phyloP scores from a whole-genome alignment of 2,888 invertebrate species.

The Ligdia adustata region DNA sequence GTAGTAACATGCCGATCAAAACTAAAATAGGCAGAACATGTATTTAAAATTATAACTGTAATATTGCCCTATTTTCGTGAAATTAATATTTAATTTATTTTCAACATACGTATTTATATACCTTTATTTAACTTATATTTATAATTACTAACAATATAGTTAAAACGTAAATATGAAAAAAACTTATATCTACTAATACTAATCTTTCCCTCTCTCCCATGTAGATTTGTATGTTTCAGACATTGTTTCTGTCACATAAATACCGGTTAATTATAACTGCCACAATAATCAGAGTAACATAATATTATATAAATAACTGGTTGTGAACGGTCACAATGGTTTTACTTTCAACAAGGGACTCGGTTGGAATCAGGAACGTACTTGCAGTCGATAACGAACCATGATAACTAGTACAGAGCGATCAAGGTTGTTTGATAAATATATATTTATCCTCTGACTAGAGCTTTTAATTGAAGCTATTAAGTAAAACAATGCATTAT shows the following conservation, averaged over 20 bases:
- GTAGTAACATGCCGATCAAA: too few relatives aligned
- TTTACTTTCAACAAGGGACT: slow-evolving; percentile 39
- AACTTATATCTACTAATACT: too few relatives aligned
- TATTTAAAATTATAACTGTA: too few relatives aligned
- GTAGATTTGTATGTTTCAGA: neutral
- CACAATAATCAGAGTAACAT: too few relatives aligned
- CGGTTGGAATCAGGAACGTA: slow-evolving; percentile 31
- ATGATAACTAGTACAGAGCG: slow-evolving; percentile 31
- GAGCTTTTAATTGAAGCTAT: slow-evolving; percentile 14
- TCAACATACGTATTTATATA: too few relatives aligned
- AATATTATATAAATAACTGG: slow-evolving; percentile 5
- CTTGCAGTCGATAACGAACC: slow-evolving; percentile 34
- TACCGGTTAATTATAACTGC: neutral
- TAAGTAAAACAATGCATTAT: slow-evolving; percentile 2
- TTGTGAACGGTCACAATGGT: slow-evolving; percentile 31
- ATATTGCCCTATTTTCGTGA: too few relatives aligned
- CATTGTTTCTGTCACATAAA: slow-evolving; percentile 1
- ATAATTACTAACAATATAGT: too few relatives aligned
- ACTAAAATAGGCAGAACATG: too few relatives aligned
- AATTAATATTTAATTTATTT: too few relatives aligned
- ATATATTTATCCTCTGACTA: slow-evolving; percentile 23
- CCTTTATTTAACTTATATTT: too few relatives aligned
- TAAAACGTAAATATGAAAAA: too few relatives aligned
- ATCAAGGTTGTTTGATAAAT: slow-evolving; percentile 33
- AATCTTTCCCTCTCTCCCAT: neutral